These are phyloP conservation scores for Solenopsis fugax DNA, from an alignment of 1,140 invertebrate genomes.

Conservation along the genomic window DNA sequence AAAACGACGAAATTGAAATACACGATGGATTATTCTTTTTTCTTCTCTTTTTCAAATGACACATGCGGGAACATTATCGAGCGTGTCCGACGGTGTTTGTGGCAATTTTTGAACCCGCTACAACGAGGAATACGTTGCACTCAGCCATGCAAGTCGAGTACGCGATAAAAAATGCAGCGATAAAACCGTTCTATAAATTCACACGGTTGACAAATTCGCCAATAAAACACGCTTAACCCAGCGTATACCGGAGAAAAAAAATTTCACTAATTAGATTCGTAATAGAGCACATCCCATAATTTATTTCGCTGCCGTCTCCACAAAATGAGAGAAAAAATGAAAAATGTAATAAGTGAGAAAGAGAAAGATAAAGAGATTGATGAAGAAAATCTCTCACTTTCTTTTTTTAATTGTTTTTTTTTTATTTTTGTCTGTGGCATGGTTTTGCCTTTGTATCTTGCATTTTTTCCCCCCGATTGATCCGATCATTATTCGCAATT, in stretches of 20 bases:
- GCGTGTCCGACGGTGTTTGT: not conserved
- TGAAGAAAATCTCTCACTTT: not conserved
- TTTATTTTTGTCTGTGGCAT: not conserved
- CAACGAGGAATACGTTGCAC: not conserved
- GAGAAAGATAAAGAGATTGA: not conserved
- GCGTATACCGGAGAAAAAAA: not conserved
- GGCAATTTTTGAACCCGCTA: not conserved
- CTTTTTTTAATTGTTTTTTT: not conserved
- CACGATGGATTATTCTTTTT: not conserved
- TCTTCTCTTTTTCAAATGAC: not conserved
- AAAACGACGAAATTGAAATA: not conserved
- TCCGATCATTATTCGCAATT: slow-evolving; percentile 27
- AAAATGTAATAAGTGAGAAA: not conserved
- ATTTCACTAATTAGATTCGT: slow-evolving; percentile 38
- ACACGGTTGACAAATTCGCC: not conserved
- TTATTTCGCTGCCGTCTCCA: slow-evolving; percentile 18
- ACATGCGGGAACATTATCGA: slow-evolving; percentile 8
- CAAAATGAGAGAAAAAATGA: not conserved
- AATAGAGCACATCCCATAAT: slow-evolving; percentile 17
- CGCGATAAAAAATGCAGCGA: slow-evolving; percentile 20
- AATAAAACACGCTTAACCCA: slow-evolving; percentile 22
- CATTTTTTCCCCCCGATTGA: not conserved
- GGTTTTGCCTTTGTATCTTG: not conserved
- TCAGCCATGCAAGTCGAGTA: not conserved
- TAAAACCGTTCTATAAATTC: slow-evolving; percentile 32